These are phyloP conservation scores for Neotragus pygmaeus DNA, from an alignment of 2,113 vertebrate species.

Conservation along the genomic window DNA sequence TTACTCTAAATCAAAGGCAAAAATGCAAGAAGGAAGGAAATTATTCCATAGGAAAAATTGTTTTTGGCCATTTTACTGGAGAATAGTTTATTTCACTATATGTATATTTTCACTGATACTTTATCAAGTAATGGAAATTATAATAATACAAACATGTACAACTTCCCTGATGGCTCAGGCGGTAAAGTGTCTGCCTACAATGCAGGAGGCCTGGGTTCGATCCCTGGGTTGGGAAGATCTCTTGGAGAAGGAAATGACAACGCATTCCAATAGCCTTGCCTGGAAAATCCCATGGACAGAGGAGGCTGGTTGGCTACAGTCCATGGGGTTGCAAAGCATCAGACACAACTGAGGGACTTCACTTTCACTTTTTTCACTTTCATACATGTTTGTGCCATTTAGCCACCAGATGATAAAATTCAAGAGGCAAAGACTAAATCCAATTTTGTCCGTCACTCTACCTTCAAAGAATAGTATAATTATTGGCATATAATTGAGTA, in stretches of 20 bases:
- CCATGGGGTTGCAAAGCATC: background rate
- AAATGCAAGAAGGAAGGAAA: background rate
- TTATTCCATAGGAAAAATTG: background rate
- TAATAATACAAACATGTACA: background rate
- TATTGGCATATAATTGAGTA: background rate
- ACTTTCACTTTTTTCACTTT: background rate
- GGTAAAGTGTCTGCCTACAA: background rate
- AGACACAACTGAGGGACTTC: rapidly evolving
- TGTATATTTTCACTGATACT: background rate
- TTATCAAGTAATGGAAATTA: background rate
- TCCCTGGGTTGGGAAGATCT: background rate
- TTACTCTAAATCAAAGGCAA: background rate
- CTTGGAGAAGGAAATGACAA: background rate
- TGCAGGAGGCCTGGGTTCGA: rapidly evolving
- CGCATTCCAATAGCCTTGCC: background rate
- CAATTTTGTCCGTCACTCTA: background rate
- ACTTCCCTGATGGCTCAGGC: background rate
- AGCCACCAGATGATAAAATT: background rate
- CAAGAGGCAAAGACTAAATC: background rate
- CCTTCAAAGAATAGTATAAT: background rate
- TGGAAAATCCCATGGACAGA: background rate
- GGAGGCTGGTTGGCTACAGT: background rate
- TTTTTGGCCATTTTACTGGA: background rate
- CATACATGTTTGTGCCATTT: background rate
- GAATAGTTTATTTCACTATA: background rate